Evolutionary conservation across 2,113 vertebrate species (phyloP), one percentile per base, ranked within the genome.

Genomic region (Anhinga anhinga): DNA sequence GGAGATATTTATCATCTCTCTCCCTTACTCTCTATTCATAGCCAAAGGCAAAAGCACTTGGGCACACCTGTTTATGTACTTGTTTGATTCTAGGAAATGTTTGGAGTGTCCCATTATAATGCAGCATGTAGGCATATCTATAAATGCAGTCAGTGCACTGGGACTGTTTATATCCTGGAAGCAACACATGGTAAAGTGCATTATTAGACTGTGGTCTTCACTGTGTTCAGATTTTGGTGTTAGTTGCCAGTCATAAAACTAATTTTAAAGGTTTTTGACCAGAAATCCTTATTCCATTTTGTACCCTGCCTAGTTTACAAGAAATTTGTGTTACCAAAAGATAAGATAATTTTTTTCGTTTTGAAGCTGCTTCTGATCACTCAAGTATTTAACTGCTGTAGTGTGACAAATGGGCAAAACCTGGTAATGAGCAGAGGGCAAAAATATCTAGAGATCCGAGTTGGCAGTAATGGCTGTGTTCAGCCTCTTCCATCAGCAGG

Each of bases 381-480:
- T 86, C 15, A 56, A 77, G 29, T 30, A 83, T 50, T 61, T 69
- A 92, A 69, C 42, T 77, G 19, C 36, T 88, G 27, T 27, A 70
- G 44, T 0, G 0, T 49, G 49, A 76, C 79, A 95, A 95, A 77
- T 50, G 13, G 56, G 44, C 5, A 86, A 87, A 95, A 71, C 22
- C 30, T 10, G 15, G 5, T 62, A 96, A 58, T 90, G 82, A 84
- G 86, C 65, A 88, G 4, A 89, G 79, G 69, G 7, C 27, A 86
- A 84, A 91, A 96, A 90, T 84, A 69, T 93, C 69, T 71, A 67
- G 92, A 97, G 77, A 73, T 82, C 16, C 82, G 42, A 45, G 61
- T 34, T 86, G 65, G 91, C 79, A 85, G 86, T 78, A 93, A 94
- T 72, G 61, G 20, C 14, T 88, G 19, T 27, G 50, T 93, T 92